Conservation (phyloP, 2,888 invertebrate species). For the Drosophila picticornis region DNA sequence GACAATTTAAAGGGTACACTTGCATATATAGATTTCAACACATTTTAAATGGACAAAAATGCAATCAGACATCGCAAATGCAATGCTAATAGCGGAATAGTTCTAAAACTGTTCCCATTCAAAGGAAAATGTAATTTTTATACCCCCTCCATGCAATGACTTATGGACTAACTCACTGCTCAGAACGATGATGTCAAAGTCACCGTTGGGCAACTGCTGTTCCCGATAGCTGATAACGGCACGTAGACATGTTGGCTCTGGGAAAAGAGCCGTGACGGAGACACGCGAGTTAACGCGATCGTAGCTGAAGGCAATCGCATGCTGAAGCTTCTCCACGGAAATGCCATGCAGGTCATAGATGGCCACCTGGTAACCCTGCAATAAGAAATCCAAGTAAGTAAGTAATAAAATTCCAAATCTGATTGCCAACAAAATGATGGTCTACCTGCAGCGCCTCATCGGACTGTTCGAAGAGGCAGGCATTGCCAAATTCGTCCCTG, state of each 20-base stretch:
- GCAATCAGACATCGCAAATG: background rate
- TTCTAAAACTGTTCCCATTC: background rate
- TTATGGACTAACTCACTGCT: slow-evolving; percentile 88
- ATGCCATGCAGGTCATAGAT: slow-evolving; percentile 88
- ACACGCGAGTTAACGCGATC: slow-evolving; percentile 92
- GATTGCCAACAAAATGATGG: too few relatives aligned
- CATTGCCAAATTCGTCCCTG: slow-evolving; percentile 95
- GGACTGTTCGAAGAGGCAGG: slow-evolving; percentile 88
- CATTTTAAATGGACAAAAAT: background rate
- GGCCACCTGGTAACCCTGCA: slow-evolving; percentile 88
- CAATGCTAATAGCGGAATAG: background rate
- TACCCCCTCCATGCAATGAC: background rate
- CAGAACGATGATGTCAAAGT: slow-evolving; percentile 96
- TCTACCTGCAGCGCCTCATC: slow-evolving; percentile 88
- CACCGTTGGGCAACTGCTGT: slow-evolving; percentile 93
- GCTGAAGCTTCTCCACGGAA: slow-evolving; percentile 86
- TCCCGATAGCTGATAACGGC: slow-evolving; percentile 92
- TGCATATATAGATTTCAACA: background rate
- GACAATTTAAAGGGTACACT: too few relatives aligned
- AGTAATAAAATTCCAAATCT: background rate
- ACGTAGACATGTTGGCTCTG: slow-evolving; percentile 92
- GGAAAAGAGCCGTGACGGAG: slow-evolving; percentile 91
- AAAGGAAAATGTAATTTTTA: background rate
- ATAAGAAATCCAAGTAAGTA: slow-evolving; percentile 1
- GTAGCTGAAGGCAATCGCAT: slow-evolving; percentile 89